Conservation (phyloP, 2,113 vertebrate genomes). For the Progne subis region DNA sequence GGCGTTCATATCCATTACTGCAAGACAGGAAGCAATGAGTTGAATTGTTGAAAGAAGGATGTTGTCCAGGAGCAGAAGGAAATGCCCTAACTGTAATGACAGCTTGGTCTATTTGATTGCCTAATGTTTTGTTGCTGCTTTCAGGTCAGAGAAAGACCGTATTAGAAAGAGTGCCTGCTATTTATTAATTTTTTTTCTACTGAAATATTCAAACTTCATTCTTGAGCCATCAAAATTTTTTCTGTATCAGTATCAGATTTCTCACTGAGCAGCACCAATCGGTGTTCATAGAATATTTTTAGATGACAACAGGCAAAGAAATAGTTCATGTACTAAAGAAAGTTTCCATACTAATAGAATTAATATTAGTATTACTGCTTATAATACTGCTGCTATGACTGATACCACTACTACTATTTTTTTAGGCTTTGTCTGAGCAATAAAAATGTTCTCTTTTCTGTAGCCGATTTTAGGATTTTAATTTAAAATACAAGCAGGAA, state of each 20-base stretch:
- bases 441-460: not conserved
- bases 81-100: not conserved
- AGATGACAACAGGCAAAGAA: not conserved
- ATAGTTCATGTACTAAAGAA: not conserved
- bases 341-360: not conserved
- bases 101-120: not conserved
- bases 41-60: not conserved
- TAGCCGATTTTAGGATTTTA: not conserved
- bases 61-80: not conserved
- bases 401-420: not conserved
- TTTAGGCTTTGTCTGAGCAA: not conserved
- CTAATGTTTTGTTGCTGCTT: not conserved
- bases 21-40: not conserved
- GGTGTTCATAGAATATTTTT: not conserved
- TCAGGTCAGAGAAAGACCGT: not conserved
- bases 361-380: not conserved
- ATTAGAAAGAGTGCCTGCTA: not conserved
- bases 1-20: fast-evolving
- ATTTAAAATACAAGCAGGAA: not conserved
- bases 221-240: not conserved
- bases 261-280: not conserved
- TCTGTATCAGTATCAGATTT: not conserved
- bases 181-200: not conserved
- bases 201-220: not conserved
- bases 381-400: not conserved